Percentiles rank a stretch among this genome's conserved stretches.
Conservation (phyloP, 2,113 vertebrate genomes). For the Salminus brasiliensis region DNA sequence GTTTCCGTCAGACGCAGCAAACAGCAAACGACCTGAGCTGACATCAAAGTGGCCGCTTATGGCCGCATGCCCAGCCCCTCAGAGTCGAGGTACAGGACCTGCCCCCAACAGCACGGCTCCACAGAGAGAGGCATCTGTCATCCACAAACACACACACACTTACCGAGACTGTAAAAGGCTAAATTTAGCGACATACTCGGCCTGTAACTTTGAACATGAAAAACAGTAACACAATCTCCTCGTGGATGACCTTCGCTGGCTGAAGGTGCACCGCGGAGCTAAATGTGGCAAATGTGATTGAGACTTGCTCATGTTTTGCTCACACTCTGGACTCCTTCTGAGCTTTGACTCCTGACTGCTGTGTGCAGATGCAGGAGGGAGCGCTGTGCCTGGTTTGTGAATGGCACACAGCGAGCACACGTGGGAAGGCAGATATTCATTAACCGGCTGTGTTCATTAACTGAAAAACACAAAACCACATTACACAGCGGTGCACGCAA, state of each 20-base stretch:
- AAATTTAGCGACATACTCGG: slow-evolving; percentile 35
- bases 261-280: slow-evolving; percentile 15
- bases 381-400: neutral
- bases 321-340: neutral
- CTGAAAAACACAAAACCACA: neutral
- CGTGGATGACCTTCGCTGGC: neutral
- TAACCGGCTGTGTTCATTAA: slow-evolving; percentile 2
- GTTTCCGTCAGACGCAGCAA: neutral
- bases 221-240: slow-evolving; percentile 42
- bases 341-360: neutral
- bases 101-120: neutral
- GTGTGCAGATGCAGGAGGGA: neutral
- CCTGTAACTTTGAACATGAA: slow-evolving; percentile 32
- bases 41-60: slow-evolving; percentile 11
- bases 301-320: too few species aligned
- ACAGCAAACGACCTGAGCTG: slow-evolving; percentile 7
- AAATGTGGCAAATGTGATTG: neutral
- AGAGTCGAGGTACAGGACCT: neutral
- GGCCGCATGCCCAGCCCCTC: neutral
- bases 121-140: slow-evolving; percentile 22
- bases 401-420: neutral
- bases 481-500: neutral
- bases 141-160: slow-evolving; percentile 34
- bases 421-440: neutral
- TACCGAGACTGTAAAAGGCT: slow-evolving; percentile 7